A percentile compares a stretch with the other conserved stretches of the same genome.
These are phyloP conservation scores for Nomada hirtipes DNA, from an alignment of 2,888 invertebrate species.

Conservation along the genomic window DNA sequence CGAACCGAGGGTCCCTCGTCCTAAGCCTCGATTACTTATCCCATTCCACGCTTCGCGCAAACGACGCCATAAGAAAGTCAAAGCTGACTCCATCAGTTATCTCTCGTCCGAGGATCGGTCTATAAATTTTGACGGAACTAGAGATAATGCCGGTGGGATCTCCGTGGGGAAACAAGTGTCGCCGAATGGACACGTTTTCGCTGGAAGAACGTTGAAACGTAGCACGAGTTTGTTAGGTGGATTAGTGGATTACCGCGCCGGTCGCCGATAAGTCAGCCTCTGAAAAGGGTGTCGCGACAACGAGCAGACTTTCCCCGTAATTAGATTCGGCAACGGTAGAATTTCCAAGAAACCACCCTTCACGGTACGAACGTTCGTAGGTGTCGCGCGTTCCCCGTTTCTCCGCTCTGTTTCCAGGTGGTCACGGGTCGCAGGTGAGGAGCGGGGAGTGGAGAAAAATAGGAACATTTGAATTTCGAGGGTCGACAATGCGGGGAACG, in stretches of 20 bases:
- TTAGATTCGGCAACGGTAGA: conserved; percentile 60
- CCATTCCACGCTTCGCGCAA: neutral
- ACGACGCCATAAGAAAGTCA: conserved; percentile 4
- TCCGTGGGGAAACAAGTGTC: conserved; percentile 66
- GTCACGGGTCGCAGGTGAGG: neutral
- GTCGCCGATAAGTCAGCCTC: conserved; percentile 59
- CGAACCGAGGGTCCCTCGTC: neutral
- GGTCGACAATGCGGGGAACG: conserved; percentile 34
- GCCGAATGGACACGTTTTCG: conserved; percentile 65
- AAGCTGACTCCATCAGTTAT: neutral
- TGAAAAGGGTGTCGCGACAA: neutral
- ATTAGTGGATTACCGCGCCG: conserved; percentile 69
- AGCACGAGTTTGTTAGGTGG: conserved; percentile 76
- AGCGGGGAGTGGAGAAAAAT: neutral
- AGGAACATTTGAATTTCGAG: conserved; percentile 45
- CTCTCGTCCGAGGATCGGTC: conserved; percentile 27
- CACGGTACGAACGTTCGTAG: neutral
- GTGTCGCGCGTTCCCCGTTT: neutral
- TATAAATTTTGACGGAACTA: conserved; percentile 71
- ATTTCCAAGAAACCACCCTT: conserved; percentile 40
- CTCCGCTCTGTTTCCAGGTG: neutral
- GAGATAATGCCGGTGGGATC: conserved; percentile 69
- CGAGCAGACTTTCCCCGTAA: conserved; percentile 42
- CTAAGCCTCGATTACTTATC: conserved; percentile 25
- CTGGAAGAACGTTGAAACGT: conserved; percentile 69